Percentiles rank a stretch among this genome's conserved stretches.
Evolutionary conservation across 2,888 invertebrate genomes (phyloP).

Genomic region (Parnassius orleans): DNA sequence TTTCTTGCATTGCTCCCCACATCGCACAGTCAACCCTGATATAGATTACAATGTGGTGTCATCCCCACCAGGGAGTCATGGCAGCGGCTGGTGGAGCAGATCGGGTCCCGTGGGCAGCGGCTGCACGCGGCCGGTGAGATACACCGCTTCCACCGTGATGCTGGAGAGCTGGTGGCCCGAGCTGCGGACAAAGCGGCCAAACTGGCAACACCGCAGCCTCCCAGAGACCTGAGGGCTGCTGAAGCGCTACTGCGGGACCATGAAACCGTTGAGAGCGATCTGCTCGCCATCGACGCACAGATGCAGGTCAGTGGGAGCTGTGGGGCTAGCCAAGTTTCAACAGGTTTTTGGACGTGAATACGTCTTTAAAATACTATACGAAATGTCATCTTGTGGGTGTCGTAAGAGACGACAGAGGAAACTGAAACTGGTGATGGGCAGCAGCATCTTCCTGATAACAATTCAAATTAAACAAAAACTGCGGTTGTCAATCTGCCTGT

Average conservation of each 20-base stretch:
- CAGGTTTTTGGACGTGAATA: too few relatives aligned
- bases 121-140: slow-evolving; percentile 97
- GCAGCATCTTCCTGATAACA: too few relatives aligned
- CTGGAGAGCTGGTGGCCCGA: slow-evolving; percentile 92
- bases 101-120: slow-evolving; percentile 92
- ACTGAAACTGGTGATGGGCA: too few relatives aligned
- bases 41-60: background rate
- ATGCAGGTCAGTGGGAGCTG: slow-evolving; percentile 79
- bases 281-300: slow-evolving; percentile 92
- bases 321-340: too few relatives aligned
- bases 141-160: slow-evolving; percentile 98
- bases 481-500: too few relatives aligned
- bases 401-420: too few relatives aligned
- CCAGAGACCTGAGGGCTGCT: slow-evolving; percentile 91
- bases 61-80: slow-evolving; percentile 84
- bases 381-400: too few relatives aligned
- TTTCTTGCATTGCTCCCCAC: too few relatives aligned
- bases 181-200: slow-evolving; percentile 93
- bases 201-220: slow-evolving; percentile 86
- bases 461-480: too few relatives aligned
- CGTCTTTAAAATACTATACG: too few relatives aligned
- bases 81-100: slow-evolving; percentile 92
- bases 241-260: slow-evolving; percentile 91
- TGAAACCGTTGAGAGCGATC: slow-evolving; percentile 95
- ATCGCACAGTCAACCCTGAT: too few relatives aligned